Conservation (phyloP, 2,888 invertebrate genomes). For the Neoaliturus tenellus region DNA sequence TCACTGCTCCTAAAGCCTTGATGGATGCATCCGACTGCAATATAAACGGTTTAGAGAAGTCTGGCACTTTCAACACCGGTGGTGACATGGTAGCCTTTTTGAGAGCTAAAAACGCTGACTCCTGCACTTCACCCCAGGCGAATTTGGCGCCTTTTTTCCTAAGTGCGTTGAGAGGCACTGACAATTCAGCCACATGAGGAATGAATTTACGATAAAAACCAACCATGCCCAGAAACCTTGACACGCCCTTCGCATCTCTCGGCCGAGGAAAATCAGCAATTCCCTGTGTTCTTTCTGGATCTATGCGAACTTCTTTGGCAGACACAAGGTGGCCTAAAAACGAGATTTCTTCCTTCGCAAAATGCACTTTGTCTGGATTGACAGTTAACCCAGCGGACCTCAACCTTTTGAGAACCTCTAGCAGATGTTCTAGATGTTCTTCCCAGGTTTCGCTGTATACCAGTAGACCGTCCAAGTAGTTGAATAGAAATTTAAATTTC, state of each 20-base stretch:
- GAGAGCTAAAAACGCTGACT: slow-evolving; percentile 21
- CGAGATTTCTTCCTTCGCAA: neutral
- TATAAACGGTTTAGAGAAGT: slow-evolving; percentile 33
- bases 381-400: slow-evolving; percentile 40
- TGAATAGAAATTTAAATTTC: slow-evolving; percentile 20
- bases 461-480: neutral
- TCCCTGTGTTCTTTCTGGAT: slow-evolving; percentile 1
- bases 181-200: neutral
- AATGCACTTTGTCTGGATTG: slow-evolving; percentile 37
- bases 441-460: neutral
- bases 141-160: slow-evolving; percentile 10
- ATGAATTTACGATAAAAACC: slow-evolving; percentile 41
- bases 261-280: slow-evolving; percentile 31
- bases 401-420: neutral
- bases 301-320: neutral
- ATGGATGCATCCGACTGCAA: slow-evolving; percentile 38
- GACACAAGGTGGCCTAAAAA: slow-evolving; percentile 45
- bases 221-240: slow-evolving; percentile 34
- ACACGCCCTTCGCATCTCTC: slow-evolving; percentile 14
- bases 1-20: neutral
- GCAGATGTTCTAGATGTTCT: neutral
- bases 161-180: slow-evolving; percentile 44
- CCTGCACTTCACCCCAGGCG: slow-evolving; percentile 6
- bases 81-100: neutral
- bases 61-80: slow-evolving; percentile 39